Evolutionary conservation across 2,888 invertebrate genomes (phyloP), one percentile per base, ranked within the genome.

Genomic region (Athalia rosae): DNA sequence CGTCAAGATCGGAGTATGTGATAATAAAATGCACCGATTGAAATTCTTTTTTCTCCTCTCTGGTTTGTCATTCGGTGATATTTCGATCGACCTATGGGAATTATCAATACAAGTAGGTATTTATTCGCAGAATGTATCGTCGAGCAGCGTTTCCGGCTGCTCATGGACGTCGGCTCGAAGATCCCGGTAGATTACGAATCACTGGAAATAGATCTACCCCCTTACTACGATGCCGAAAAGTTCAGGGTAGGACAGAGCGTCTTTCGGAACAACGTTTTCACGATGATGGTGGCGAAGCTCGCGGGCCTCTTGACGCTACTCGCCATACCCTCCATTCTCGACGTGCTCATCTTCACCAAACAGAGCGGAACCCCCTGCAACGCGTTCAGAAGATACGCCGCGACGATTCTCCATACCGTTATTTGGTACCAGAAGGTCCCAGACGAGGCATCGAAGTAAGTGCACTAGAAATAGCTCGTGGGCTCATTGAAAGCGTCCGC

Each of bases 381-480:
- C 0, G 94, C 96, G 0, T 96, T 96, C 89, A 93, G 92, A 79
- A 91, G 98, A 83, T 98, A 98, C 87, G 89, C 96, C 7, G 93
- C 94, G 5, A 98, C 98, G 0, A 90, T 96, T 61, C 91, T 94
- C 4, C 96, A 97, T 85, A 94, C 95, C 78, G 89, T 93, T 13
- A 89, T 93, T 4, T 98, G 98, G 98, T 96, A 97, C 87, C 92
- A 93, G 78, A 90, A 93, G 48, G 93, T 95, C 76, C 92, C 89
- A 8, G 78, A 73, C 5, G 79, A 82, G 64, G 79, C 85, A 47
- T 79, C 81, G 45, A 83, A 86, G 89, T 89, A 78, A 86, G 87
- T 86, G 28, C n/a, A 41, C 9, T 11, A 41, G 1, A 50, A 8
- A 47, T 3, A 47, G 15, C 13, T 48, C 15, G 4, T 15, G 8